Evolutionary conservation across 2,113 vertebrate genomes (phyloP).

Genomic region (Prunella fulvescens): DNA sequence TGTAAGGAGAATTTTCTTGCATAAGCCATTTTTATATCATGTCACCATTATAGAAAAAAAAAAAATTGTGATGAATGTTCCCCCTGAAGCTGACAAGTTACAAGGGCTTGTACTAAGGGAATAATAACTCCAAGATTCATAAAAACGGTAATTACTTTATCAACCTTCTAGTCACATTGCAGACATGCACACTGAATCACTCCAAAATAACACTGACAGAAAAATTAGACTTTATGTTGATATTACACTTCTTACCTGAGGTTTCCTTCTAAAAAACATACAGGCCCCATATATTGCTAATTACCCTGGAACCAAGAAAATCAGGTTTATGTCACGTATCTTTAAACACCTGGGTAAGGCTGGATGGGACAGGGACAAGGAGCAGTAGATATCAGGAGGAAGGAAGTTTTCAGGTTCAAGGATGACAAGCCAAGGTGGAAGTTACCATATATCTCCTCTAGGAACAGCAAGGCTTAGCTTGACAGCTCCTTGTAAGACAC

Average conservation of each 20-base stretch:
- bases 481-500: neutral
- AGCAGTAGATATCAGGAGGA: neutral
- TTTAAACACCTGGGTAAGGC: neutral
- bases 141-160: constrained; percentile 68
- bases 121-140: constrained; percentile 68
- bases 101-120: constrained; percentile 57
- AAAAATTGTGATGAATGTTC: constrained; percentile 43
- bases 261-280: neutral
- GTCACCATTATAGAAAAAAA: neutral
- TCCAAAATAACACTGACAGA: constrained; percentile 11
- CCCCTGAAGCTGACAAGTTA: constrained; percentile 57
- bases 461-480: neutral
- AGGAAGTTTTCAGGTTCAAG: neutral
- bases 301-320: neutral
- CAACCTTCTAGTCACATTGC: constrained; percentile 61
- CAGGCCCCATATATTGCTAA: neutral
- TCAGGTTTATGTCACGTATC: neutral
- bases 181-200: constrained; percentile 44
- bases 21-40: constrained; percentile 47
- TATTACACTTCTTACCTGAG: neutral
- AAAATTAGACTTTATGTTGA: constrained; percentile 3
- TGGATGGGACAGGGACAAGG: neutral
- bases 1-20: constrained; percentile 26
- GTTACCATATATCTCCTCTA: neutral
- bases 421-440: neutral